Conservation (phyloP, 2,888 invertebrate genomes). For the Horisme vitalbata region DNA sequence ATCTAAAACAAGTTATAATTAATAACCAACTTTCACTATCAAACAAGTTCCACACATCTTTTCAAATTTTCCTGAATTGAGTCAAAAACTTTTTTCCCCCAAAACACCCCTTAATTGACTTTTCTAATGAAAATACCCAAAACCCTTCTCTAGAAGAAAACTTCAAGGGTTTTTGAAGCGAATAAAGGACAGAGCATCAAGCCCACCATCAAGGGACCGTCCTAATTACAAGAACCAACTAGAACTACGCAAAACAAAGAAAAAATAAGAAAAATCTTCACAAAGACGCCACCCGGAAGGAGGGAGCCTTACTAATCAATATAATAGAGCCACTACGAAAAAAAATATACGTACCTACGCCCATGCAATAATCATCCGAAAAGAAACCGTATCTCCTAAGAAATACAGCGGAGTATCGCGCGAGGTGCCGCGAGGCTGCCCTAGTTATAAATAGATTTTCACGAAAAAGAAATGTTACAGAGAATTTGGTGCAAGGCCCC, state of each 20-base stretch:
- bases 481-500: constrained; percentile 78
- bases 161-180: constrained; percentile 16
- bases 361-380: constrained; percentile 33
- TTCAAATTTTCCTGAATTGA: too few relatives aligned
- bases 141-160: constrained; percentile 2
- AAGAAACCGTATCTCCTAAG: constrained; percentile 40
- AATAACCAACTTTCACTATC: too few relatives aligned
- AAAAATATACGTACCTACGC: constrained; percentile 70
- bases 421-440: constrained; percentile 61
- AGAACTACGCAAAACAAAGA: constrained; percentile 69
- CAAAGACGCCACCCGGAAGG: constrained; percentile 72
- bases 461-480: constrained; percentile 83
- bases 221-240: constrained; percentile 37
- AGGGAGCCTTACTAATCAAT: constrained; percentile 78
- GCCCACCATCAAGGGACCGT: constrained; percentile 23
- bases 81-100: background rate
- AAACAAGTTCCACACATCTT: too few relatives aligned
- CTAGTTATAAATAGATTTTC: constrained; percentile 84
- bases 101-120: background rate
- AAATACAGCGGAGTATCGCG: constrained; percentile 41
- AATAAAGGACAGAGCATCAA: constrained; percentile 17
- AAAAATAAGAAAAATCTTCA: constrained; percentile 64
- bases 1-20: too few relatives aligned
- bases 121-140: background rate
- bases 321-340: constrained; percentile 82